These are phyloP conservation scores for Grallaria varia DNA, from an alignment of 2,113 vertebrate genomes.

Conservation along the genomic window DNA sequence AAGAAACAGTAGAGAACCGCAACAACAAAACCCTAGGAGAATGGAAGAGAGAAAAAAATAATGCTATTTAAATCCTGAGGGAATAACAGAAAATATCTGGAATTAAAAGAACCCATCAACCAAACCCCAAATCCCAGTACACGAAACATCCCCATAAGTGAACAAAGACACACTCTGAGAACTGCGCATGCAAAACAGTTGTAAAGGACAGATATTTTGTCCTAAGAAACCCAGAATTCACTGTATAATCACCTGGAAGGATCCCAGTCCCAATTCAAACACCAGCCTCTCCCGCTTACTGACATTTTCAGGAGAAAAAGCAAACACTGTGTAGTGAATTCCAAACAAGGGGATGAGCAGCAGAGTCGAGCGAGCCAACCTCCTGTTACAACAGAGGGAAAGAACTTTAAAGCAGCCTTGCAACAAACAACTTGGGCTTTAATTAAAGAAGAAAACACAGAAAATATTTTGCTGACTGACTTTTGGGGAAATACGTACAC, in stretches of 20 bases:
- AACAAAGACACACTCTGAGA: not conserved
- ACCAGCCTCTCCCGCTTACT: conserved; percentile 94
- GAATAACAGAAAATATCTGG: not conserved
- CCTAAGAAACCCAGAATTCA: not conserved
- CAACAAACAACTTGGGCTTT: not conserved
- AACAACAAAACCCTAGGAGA: conserved; percentile 91
- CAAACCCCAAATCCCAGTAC: not conserved
- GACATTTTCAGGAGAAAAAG: conserved; percentile 96
- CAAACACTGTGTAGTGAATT: conserved; percentile 98
- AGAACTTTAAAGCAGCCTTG: conserved; percentile 20
- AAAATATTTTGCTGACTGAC: not conserved
- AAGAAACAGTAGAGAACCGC: conserved; percentile 98
- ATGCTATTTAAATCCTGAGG: not conserved
- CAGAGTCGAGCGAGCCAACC: conserved; percentile 93
- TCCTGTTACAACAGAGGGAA: conserved; percentile 73
- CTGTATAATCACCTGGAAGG: conserved; percentile 87
- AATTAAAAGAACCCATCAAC: not conserved
- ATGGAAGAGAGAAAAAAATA: not conserved
- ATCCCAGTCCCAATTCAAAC: conserved; percentile 95
- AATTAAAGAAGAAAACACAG: conserved; percentile 24
- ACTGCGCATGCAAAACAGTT: not conserved
- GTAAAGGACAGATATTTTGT: not conserved
- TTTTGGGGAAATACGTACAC: not conserved
- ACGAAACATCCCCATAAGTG: not conserved
- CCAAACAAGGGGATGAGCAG: conserved; percentile 96